A percentile compares a stretch with the other conserved stretches of the same genome.
Conservation (phyloP, 2,797 vertebrate species). For the Melopsittacus undulatus region DNA sequence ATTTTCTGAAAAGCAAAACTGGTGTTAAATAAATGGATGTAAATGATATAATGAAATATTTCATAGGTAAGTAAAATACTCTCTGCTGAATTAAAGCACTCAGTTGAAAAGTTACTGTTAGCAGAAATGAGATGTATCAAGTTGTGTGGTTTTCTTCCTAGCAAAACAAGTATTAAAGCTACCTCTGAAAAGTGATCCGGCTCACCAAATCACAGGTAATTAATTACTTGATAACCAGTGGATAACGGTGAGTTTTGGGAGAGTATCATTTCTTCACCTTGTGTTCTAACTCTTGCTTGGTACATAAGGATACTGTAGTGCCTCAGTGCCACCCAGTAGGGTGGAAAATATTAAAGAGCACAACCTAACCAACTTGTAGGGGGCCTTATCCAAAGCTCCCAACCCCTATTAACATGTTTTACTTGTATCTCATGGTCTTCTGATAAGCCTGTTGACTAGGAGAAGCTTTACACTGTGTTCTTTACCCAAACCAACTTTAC, state of each 20-base stretch:
- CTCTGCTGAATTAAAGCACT: neutral
- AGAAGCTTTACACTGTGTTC: neutral
- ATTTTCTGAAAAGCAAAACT: neutral
- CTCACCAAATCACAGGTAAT: conserved; percentile 83
- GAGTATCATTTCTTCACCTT: neutral
- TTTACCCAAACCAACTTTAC: neutral
- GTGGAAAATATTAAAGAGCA: neutral
- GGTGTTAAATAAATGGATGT: neutral
- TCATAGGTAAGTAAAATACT: neutral
- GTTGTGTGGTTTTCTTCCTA: conserved; percentile 18
- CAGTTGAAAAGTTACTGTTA: neutral
- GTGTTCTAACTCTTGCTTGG: neutral
- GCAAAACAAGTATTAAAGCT: conserved; percentile 80
- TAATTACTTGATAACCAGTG: conserved; percentile 83
- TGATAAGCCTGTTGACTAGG: neutral
- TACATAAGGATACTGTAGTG: neutral
- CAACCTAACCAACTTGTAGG: neutral
- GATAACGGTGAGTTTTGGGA: conserved; percentile 78
- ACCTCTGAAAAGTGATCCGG: conserved; percentile 83
- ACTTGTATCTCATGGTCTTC: neutral
- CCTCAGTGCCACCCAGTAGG: neutral
- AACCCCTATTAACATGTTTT: neutral
- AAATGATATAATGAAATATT: neutral
- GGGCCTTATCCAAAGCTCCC: neutral
- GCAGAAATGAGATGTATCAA: conserved; percentile 2